Conservation (phyloP, 2,113 vertebrate genomes). For the Irena cyanogastra region DNA sequence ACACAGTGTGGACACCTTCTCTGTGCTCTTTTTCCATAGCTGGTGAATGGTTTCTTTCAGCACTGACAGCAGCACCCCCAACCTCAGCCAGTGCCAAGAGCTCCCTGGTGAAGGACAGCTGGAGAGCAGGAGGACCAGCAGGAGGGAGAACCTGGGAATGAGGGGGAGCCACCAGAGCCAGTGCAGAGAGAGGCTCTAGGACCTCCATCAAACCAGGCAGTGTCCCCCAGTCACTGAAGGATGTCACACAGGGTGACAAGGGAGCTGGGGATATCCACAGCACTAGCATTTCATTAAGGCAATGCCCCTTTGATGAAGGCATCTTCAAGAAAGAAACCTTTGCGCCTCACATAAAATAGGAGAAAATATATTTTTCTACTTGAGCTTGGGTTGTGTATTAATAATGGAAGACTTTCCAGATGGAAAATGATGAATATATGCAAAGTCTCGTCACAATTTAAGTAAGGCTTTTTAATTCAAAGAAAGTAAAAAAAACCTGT, state of each 20-base stretch:
- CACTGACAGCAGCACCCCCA: not conserved
- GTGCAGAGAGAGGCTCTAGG: not conserved
- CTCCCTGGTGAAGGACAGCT: not conserved
- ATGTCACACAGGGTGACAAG: too few relatives aligned
- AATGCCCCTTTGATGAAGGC: not conserved
- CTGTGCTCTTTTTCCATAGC: not conserved
- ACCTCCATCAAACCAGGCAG: not conserved
- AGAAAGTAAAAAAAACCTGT: not conserved
- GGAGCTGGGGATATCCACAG: not conserved
- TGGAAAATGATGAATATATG: not conserved
- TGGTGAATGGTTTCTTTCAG: not conserved
- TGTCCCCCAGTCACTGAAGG: not conserved
- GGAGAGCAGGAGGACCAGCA: not conserved
- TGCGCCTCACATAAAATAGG: not conserved
- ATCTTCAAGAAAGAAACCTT: not conserved
- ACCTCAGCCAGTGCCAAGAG: not conserved
- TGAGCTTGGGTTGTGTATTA: not conserved
- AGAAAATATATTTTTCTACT: not conserved
- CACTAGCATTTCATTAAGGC: not conserved
- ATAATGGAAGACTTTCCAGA: not conserved
- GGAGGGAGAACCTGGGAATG: not conserved
- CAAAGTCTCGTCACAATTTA: not conserved
- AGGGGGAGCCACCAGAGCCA: fast-evolving
- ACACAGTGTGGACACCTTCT: not conserved
- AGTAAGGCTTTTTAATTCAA: not conserved